Evolutionary conservation across 1,140 invertebrate species (phyloP), one percentile per base, ranked within the genome.

Genomic region (Bombus balteatus): DNA sequence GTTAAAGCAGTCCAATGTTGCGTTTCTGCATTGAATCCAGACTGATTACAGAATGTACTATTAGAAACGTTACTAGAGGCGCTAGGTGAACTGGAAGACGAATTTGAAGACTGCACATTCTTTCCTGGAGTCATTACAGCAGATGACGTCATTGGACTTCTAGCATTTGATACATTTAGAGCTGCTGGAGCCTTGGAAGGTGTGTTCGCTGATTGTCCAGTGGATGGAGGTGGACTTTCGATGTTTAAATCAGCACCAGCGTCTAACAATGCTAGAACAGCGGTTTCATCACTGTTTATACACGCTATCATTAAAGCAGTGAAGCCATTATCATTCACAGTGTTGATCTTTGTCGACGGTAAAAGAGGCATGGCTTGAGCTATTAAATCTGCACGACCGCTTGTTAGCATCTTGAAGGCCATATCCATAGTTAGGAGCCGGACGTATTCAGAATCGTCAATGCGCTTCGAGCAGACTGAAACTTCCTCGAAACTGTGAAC

Each of bases 291-390:
- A 25, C 97, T 98, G 12, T 97, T 96, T 1, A 98, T 96, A 62
- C 97, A 97, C 0, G 98, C 97, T 53, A 98, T 94, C 98, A 98
- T 98, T 10, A 98, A 93, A 0, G 97, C 97, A 0, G 98, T 98
- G 53, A 98, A 95, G 1, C 98, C 98, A 32, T 96, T 96, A 32
- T 97, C 97, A 91, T 98, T 98, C 1, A 98, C 95, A 0, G 97
- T 97, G 90, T 98, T 98, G 65, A 96, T 91, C 73, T 97, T 98
- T 0, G 96, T 96, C 0, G 96, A 92, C 1, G 98, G 98, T 66
- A 99, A 94, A 39, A 98, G 94, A 15, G 97, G 95, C 2, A 98
- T 93, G 1, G 98, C 98, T 91, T 98, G 97, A 13, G 97, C 96
- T 62, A 98, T 96, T 5, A 98, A 94, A 88, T 98, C 98, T 0